These are phyloP conservation scores for Glaucopsyche alexis DNA, from an alignment of 2,888 invertebrate species.

Conservation along the genomic window DNA sequence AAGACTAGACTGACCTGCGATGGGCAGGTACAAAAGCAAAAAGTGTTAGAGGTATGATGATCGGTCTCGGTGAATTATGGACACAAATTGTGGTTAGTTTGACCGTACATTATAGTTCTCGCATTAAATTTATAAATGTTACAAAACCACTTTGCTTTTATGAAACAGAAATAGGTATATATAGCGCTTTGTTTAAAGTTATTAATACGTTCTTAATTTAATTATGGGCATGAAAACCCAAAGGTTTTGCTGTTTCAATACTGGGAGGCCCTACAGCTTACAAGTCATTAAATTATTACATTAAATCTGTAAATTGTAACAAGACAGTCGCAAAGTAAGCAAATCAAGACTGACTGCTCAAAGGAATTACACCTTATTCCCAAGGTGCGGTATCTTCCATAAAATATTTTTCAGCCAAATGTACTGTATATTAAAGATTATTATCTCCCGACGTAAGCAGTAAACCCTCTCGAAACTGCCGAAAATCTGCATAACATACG, in stretches of 20 bases:
- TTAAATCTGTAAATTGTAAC: too few species aligned
- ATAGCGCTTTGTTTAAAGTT: neutral
- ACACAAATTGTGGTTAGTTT: neutral
- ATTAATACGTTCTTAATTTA: neutral
- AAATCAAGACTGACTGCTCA: too few species aligned
- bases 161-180: neutral
- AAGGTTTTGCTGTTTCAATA: neutral
- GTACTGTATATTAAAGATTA: neutral
- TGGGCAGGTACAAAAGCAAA: slow-evolving; percentile 1
- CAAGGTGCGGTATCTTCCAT: neutral
- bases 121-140: neutral
- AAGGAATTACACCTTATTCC: neutral
- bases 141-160: neutral
- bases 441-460: neutral
- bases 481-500: neutral
- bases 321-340: too few species aligned
- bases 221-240: neutral
- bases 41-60: neutral
- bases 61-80: too few species aligned
- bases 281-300: too few species aligned
- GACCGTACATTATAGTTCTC: neutral
- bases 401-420: neutral
- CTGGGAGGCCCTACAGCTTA: neutral
- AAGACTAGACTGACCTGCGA: slow-evolving; percentile 3
- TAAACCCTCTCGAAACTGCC: neutral